phyloP scores from a whole-genome alignment of 2,888 invertebrate genomes.

The Drosophila neonasuta region DNA sequence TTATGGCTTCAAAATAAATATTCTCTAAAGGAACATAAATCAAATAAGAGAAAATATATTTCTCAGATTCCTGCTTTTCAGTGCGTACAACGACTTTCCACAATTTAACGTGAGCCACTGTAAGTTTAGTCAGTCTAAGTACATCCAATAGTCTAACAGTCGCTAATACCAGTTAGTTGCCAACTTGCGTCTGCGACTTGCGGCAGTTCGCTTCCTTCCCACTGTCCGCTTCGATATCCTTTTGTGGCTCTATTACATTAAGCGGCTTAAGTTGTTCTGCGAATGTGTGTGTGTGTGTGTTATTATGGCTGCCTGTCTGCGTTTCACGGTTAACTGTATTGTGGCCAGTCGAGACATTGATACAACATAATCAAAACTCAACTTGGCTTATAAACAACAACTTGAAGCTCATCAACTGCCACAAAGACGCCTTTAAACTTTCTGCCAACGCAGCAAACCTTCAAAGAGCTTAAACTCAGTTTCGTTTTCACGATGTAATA shows the following conservation, averaged over 20 bases:
- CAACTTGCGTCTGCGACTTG: neutral
- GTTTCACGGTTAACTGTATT: constrained; percentile 19
- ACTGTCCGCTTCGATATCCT: constrained; percentile 5
- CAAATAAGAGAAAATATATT: neutral
- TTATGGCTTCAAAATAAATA: too few relatives aligned
- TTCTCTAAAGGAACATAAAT: too few relatives aligned
- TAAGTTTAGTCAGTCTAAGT: constrained; percentile 37
- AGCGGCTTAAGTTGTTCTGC: constrained; percentile 42
- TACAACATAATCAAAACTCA: constrained; percentile 28
- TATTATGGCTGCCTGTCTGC: constrained; percentile 15
- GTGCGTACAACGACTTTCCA: constrained; percentile 16
- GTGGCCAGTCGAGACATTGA: constrained; percentile 18
- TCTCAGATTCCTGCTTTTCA: constrained; percentile 4
- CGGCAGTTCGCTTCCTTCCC: neutral
- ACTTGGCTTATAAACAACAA: constrained; percentile 11
- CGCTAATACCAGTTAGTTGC: constrained; percentile 42
- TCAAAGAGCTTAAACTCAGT: neutral
- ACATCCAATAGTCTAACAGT: constrained; percentile 32
- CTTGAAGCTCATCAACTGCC: constrained; percentile 7
- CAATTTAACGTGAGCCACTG: constrained; percentile 29
- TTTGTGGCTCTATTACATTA: constrained; percentile 41
- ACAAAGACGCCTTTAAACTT: neutral
- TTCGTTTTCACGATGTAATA: neutral
- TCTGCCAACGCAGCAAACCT: neutral
- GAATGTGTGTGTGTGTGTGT: constrained; percentile 4